A percentile compares a stretch with the other conserved stretches of the same genome.
Conservation (phyloP, 2,888 invertebrate genomes). For the Limnephilus auricula region DNA sequence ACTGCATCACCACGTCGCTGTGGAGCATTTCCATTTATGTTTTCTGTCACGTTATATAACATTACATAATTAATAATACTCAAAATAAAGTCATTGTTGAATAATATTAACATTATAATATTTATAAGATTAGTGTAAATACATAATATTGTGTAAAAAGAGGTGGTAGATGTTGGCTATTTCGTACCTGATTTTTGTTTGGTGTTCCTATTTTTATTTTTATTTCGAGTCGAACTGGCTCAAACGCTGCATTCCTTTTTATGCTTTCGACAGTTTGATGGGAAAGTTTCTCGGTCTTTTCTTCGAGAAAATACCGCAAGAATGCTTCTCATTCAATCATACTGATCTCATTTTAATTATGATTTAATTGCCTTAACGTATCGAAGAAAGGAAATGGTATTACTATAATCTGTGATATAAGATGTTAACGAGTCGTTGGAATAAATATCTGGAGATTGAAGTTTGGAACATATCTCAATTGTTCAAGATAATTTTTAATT, state of each 20-base stretch:
- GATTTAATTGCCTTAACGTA: not conserved
- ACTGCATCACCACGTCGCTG: constrained; percentile 10
- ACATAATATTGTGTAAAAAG: constrained; percentile 3
- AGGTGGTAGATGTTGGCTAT: constrained; percentile 43
- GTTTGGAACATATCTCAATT: constrained; percentile 35
- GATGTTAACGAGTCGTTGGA: constrained; percentile 9
- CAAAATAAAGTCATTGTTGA: constrained; percentile 27
- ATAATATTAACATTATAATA: not conserved
- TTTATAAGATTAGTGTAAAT: constrained; percentile 19
- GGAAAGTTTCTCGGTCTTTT: constrained; percentile 32
- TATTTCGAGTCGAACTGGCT: not conserved
- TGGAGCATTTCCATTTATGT: constrained; percentile 33
- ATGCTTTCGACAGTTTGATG: constrained; percentile 3
- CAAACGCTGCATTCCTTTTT: constrained; percentile 3
- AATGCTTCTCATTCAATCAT: not conserved
- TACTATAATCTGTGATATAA: constrained; percentile 44
- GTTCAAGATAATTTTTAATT: constrained; percentile 24
- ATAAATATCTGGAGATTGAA: not conserved
- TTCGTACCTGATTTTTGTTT: constrained; percentile 45
- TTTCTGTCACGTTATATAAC: constrained; percentile 8
- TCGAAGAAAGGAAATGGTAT: not conserved
- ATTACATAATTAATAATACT: not conserved
- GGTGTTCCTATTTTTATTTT: constrained; percentile 46
- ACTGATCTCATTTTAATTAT: not conserved
- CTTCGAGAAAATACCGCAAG: constrained; percentile 4